Percentiles rank a stretch among this genome's conserved stretches.
Evolutionary conservation across 2,888 invertebrate genomes (phyloP).

Genomic region (Acheta domesticus): DNA sequence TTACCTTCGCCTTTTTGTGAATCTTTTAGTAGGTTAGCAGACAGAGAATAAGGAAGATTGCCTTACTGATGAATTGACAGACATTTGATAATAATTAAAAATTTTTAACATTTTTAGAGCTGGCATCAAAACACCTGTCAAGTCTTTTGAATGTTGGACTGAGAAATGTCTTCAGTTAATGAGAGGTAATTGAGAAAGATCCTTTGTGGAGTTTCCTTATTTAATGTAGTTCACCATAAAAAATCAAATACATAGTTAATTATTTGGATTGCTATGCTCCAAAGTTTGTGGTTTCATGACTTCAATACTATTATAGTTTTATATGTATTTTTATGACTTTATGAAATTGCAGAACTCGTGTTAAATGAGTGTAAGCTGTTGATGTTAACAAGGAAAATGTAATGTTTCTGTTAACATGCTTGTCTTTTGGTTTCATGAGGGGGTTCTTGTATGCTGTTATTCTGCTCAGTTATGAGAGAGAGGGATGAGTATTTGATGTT

Average conservation of each 20-base stretch:
- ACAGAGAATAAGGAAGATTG: conserved; percentile 5
- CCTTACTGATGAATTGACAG: neutral
- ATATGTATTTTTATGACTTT: neutral
- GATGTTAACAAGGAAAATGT: neutral
- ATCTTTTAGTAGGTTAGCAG: neutral
- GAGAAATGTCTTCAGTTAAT: conserved; percentile 9
- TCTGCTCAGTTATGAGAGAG: neutral
- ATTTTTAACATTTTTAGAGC: conserved; percentile 9
- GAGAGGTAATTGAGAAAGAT: conserved; percentile 9
- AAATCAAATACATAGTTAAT: too few relatives aligned
- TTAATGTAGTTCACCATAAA: neutral
- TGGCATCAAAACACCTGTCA: conserved; percentile 10
- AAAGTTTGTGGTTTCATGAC: neutral
- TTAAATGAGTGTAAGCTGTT: neutral
- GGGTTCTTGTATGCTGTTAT: neutral
- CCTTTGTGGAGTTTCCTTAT: conserved; percentile 18
- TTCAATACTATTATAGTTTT: neutral
- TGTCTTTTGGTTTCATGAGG: conserved; percentile 9
- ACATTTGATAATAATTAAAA: neutral
- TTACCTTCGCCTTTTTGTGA: neutral
- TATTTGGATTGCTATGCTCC: too few relatives aligned
- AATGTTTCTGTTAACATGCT: conserved; percentile 9
- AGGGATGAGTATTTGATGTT: conserved; percentile 18
- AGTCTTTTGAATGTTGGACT: conserved; percentile 12
- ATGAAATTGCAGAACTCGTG: neutral